These are phyloP conservation scores for Herpailurus yagouaroundi DNA, from an alignment of 2,113 vertebrate genomes.

Conservation along the genomic window DNA sequence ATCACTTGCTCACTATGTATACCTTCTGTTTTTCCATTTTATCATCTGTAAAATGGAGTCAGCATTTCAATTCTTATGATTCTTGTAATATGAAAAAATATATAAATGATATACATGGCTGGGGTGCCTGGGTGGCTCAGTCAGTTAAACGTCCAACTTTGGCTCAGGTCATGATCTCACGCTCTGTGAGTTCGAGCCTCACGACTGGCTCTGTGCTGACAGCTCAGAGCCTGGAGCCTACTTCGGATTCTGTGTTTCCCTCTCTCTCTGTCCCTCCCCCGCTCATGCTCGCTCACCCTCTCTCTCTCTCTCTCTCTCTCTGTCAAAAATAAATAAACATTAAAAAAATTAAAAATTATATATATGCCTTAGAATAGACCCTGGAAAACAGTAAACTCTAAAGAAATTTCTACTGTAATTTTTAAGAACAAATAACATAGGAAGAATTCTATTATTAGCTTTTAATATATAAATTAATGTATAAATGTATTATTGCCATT, in stretches of 20 bases:
- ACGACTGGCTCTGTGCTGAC: no score
- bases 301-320: no score
- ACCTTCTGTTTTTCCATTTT: not conserved
- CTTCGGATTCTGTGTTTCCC: no score
- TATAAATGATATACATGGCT: not conserved
- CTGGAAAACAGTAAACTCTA: not conserved
- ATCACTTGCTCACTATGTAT: not conserved
- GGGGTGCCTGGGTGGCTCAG: no score
- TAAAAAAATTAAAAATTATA: not conserved
- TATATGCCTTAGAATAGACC: not conserved
- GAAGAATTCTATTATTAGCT: not conserved
- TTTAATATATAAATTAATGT: not conserved
- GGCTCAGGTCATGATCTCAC: no score
- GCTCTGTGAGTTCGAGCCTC: no score
- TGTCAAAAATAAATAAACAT: no score
- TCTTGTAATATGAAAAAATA: not conserved
- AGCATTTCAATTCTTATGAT: not conserved
- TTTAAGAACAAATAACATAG: not conserved
- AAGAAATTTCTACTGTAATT: not conserved
- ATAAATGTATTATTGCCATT: not conserved
- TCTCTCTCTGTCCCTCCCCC: no score
- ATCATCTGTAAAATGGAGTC: not conserved
- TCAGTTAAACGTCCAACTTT: no score
- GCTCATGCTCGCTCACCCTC: accelerated
- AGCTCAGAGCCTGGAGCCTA: no score